phyloP scores from a whole-genome alignment of 1,140 invertebrate genomes.

The Lordiphosa collinella region DNA sequence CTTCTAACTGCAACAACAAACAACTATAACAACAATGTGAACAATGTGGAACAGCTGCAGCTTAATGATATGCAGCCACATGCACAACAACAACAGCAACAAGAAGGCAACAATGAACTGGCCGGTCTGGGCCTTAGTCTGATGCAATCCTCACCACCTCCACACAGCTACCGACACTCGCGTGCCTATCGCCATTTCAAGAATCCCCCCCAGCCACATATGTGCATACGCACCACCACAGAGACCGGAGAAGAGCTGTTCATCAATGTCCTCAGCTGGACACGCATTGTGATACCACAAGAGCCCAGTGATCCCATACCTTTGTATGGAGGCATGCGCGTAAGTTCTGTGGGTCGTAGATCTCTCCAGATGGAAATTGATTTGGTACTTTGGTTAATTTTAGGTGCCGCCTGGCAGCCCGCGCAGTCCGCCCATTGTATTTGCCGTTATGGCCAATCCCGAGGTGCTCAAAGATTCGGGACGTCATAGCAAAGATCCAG shows the following conservation, averaged over 20 bases:
- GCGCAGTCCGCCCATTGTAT: slow-evolving; percentile 83
- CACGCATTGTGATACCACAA: slow-evolving; percentile 84
- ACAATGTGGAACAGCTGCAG: slow-evolving; percentile 39
- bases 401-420: slow-evolving; percentile 82
- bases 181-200: slow-evolving; percentile 84
- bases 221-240: slow-evolving; percentile 86
- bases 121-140: slow-evolving; percentile 50
- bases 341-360: slow-evolving; percentile 55
- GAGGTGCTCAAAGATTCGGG: slow-evolving; percentile 84
- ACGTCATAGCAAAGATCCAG: slow-evolving; percentile 83
- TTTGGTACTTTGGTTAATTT: not conserved
- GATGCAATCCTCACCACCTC: slow-evolving; percentile 74
- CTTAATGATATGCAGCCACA: slow-evolving; percentile 32
- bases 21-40: slow-evolving; percentile 12
- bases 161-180: slow-evolving; percentile 80
- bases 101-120: slow-evolving; percentile 25
- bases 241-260: slow-evolving; percentile 82
- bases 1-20: slow-evolving; percentile 30
- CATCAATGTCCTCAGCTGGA: slow-evolving; percentile 87
- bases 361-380: not conserved
- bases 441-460: slow-evolving; percentile 87
- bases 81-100: slow-evolving; percentile 37
- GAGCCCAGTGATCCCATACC: slow-evolving; percentile 84
- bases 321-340: slow-evolving; percentile 86
- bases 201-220: slow-evolving; percentile 87